Conservation (phyloP, 2,888 invertebrate genomes). For the Drepanosiphum platanoidis region DNA sequence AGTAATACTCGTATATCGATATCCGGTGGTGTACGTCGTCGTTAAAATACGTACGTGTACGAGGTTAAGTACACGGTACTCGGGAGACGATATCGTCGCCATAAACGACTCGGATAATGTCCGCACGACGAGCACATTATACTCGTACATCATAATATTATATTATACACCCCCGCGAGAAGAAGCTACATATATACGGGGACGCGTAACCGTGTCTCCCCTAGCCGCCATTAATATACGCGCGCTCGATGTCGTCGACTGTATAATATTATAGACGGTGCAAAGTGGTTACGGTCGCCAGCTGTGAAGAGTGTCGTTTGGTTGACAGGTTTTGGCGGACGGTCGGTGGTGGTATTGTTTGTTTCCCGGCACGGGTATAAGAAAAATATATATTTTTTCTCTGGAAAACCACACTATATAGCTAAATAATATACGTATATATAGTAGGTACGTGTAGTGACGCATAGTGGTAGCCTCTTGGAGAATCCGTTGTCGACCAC, state of each 20-base stretch:
- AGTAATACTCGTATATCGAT: too few relatives aligned
- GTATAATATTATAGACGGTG: too few relatives aligned
- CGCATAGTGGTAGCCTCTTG: conserved; percentile 11
- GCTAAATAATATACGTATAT: background rate
- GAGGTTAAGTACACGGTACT: too few relatives aligned
- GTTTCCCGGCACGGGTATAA: background rate
- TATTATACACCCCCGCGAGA: background rate
- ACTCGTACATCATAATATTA: too few relatives aligned
- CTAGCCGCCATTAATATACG: background rate
- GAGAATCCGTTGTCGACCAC: conserved; percentile 26
- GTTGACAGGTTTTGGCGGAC: background rate
- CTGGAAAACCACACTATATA: background rate
- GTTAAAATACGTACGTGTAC: too few relatives aligned
- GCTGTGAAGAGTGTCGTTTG: background rate
- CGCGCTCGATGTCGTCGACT: background rate
- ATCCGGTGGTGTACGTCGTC: too few relatives aligned
- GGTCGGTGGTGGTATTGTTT: background rate
- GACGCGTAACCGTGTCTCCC: too few relatives aligned
- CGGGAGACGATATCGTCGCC: too few relatives aligned
- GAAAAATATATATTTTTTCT: conserved; percentile 1
- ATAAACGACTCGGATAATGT: too few relatives aligned
- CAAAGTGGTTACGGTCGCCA: background rate
- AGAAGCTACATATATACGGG: background rate
- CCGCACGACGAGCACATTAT: too few relatives aligned
- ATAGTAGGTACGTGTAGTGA: background rate